Conservation (phyloP, 1,140 invertebrate genomes). For the Streblospio benedicti region DNA sequence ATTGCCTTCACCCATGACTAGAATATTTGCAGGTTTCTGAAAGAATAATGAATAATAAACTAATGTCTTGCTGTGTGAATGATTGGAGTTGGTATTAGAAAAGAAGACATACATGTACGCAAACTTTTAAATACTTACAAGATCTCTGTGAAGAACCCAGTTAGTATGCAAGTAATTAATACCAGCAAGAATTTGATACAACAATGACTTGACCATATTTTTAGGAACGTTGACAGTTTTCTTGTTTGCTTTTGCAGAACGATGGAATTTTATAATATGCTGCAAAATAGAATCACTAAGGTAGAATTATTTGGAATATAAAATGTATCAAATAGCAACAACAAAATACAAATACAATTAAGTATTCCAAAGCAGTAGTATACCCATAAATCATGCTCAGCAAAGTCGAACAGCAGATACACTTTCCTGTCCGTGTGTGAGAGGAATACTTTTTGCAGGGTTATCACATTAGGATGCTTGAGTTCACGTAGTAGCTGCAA, state of each 20-base stretch:
- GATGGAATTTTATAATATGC: conserved; percentile 99
- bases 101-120: too few relatives aligned
- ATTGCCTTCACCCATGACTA: conserved; percentile 97
- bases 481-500: conserved; percentile 88
- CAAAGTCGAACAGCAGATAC: conserved; percentile 97
- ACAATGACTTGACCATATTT: conserved; percentile 74
- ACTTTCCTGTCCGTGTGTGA: conserved; percentile 96
- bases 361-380: conserved; percentile 7
- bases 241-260: conserved; percentile 96
- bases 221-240: conserved; percentile 90
- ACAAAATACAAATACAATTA: background rate
- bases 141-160: conserved; percentile 97
- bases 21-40: conserved; percentile 97
- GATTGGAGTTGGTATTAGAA: too few relatives aligned
- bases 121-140: conserved; percentile 70
- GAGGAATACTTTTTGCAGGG: conserved; percentile 88
- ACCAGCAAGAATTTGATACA: conserved; percentile 98
- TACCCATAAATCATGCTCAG: conserved; percentile 97
- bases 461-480: conserved; percentile 97
- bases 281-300: conserved; percentile 40
- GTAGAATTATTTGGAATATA: background rate
- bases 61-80: conserved; percentile 2
- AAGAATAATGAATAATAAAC: conserved; percentile 26
- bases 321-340: background rate
- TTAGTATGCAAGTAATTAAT: conserved; percentile 99